Percentiles rank a stretch among this genome's conserved stretches.
Evolutionary conservation across 2,888 invertebrate genomes (phyloP).

Genomic region (Eilema sororculum): DNA sequence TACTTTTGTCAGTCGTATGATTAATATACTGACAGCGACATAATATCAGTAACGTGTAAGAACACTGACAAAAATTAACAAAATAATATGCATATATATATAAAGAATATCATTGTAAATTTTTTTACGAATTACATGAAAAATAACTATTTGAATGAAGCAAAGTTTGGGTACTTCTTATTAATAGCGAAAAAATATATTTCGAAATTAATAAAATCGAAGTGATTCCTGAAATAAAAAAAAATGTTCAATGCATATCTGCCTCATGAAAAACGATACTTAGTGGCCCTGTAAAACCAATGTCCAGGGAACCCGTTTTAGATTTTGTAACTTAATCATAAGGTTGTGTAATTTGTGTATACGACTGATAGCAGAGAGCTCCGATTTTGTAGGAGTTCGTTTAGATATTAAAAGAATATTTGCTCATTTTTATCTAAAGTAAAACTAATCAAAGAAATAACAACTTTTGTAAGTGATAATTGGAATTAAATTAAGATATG

Average conservation of each 20-base stretch:
- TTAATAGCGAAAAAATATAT: background rate
- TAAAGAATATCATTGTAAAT: too few relatives aligned
- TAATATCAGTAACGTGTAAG: too few relatives aligned
- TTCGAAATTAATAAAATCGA: background rate
- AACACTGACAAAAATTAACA: background rate
- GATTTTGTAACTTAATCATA: slow-evolving; percentile 35
- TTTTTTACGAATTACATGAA: background rate
- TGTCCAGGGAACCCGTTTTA: slow-evolving; percentile 28
- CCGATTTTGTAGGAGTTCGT: slow-evolving; percentile 50
- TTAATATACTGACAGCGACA: too few relatives aligned
- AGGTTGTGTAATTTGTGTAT: slow-evolving; percentile 56
- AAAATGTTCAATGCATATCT: too few relatives aligned
- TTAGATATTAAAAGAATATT: slow-evolving; percentile 55
- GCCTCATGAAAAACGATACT: too few relatives aligned
- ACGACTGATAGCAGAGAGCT: slow-evolving; percentile 54
- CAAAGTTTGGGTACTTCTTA: background rate
- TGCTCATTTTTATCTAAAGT: slow-evolving; percentile 56
- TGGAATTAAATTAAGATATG: background rate
- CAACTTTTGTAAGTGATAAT: background rate
- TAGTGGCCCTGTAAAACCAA: background rate
- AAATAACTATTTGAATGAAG: background rate
- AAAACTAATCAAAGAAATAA: slow-evolving; percentile 9
- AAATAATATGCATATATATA: background rate
- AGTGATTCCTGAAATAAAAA: background rate
- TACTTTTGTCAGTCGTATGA: background rate